Evolutionary conservation across 2,113 vertebrate species (phyloP).

Genomic region (Neogobius melanostomus): DNA sequence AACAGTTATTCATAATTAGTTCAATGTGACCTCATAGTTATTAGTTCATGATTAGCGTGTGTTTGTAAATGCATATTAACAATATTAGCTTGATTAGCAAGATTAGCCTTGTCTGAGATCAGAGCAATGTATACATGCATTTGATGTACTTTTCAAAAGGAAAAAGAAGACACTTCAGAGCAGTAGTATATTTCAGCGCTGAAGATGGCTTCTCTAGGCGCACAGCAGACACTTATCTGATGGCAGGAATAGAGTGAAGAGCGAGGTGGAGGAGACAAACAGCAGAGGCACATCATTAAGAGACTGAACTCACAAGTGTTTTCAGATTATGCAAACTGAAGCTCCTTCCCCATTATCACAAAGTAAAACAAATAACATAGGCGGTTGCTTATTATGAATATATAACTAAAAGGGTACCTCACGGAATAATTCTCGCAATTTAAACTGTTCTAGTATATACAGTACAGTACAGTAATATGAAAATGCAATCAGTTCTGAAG

Average conservation of each 20-base stretch:
- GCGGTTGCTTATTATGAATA: background rate
- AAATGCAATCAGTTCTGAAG: background rate
- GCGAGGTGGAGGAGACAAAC: constrained; percentile 28
- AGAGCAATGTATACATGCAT: background rate
- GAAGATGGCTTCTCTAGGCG: constrained; percentile 4
- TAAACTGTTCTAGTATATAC: too few relatives aligned
- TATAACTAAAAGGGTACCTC: background rate
- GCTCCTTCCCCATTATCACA: constrained; percentile 26
- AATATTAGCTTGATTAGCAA: too few relatives aligned
- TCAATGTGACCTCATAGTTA: too few relatives aligned
- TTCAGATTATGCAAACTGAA: background rate
- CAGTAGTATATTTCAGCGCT: background rate
- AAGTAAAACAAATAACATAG: constrained; percentile 26
- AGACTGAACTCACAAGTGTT: constrained; percentile 8
- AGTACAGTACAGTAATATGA: background rate
- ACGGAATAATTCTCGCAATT: background rate
- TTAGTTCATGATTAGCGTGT: too few relatives aligned
- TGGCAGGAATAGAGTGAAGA: constrained; percentile 16
- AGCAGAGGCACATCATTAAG: constrained; percentile 55
- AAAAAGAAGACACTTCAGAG: background rate
- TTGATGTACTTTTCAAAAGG: too few relatives aligned
- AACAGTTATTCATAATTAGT: too few relatives aligned
- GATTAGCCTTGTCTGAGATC: too few relatives aligned
- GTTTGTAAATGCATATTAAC: too few relatives aligned
- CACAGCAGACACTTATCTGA: constrained; percentile 53